Evolutionary conservation across 35 echinoderm and acorn worm genomes (phyloP).

Genomic region (Ophioderma brevispina): DNA sequence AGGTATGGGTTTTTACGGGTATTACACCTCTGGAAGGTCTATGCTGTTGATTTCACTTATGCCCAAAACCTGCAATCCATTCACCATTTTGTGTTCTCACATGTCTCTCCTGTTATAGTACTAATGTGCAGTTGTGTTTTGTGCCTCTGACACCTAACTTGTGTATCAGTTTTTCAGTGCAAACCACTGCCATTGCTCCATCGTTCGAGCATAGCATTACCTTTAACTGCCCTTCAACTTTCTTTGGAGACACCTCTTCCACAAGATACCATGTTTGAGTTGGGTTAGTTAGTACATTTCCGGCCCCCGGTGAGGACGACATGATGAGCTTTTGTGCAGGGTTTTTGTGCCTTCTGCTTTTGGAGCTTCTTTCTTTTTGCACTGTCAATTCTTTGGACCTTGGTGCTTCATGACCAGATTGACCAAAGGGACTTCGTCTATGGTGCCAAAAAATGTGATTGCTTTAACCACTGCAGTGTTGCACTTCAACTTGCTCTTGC

Average conservation of each 20-base stretch:
- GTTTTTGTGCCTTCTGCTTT: neutral
- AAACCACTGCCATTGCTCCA: slow-evolving; percentile 9
- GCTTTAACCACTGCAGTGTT: too few relatives aligned
- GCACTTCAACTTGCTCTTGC: too few relatives aligned
- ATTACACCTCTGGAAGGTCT: neutral
- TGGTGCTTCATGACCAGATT: too few relatives aligned
- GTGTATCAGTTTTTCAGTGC: neutral
- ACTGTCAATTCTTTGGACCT: too few relatives aligned
- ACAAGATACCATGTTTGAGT: neutral
- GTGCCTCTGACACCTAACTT: slow-evolving; percentile 1
- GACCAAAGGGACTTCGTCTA: too few relatives aligned
- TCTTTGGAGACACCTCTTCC: neutral
- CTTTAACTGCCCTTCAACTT: neutral
- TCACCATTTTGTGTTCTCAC: neutral
- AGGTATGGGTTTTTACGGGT: neutral
- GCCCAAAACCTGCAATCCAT: neutral
- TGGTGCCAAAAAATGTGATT: too few relatives aligned
- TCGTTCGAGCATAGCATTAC: slow-evolving; percentile 7
- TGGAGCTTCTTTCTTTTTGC: neutral
- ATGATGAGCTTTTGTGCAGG: neutral
- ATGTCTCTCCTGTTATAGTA: neutral
- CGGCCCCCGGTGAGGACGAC: slow-evolving; percentile 11
- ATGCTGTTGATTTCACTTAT: neutral
- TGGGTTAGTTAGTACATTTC: neutral
- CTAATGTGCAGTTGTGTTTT: neutral